These are phyloP conservation scores for Okapia johnstoni DNA, from an alignment of 2,113 vertebrate species.

Conservation along the genomic window DNA sequence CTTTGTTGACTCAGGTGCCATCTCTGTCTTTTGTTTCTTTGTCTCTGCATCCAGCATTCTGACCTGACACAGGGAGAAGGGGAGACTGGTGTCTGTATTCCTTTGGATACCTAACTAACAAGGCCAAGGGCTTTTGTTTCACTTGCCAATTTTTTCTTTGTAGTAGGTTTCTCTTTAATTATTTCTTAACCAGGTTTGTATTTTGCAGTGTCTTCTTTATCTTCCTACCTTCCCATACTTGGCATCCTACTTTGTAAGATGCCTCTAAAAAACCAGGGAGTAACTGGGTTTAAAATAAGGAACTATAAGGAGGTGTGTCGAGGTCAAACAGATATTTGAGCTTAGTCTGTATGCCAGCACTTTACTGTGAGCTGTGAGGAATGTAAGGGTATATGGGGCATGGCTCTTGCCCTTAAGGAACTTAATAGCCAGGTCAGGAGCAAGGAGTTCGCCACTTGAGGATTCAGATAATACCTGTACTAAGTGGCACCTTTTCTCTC, in stretches of 20 bases:
- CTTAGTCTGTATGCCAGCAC: neutral
- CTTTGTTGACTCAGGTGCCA: constrained; percentile 96
- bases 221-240: neutral
- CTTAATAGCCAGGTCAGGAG: neutral
- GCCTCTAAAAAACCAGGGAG: neutral
- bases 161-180: neutral
- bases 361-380: neutral
- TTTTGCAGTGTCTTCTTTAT: neutral
- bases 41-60: neutral
- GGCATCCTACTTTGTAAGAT: neutral
- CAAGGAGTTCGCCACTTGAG: neutral
- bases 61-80: neutral
- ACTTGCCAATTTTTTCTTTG: neutral
- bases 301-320: fast-evolving
- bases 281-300: neutral
- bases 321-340: neutral
- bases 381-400: fast-evolving
- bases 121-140: neutral
- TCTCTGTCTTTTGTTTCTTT: neutral
- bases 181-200: neutral
- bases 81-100: neutral
- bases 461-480: neutral
- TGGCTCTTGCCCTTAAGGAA: neutral
- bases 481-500: neutral
- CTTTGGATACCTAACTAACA: neutral